phyloP scores from a whole-genome alignment of 2,888 invertebrate genomes.

The Eudasyphora cyanicolor region DNA sequence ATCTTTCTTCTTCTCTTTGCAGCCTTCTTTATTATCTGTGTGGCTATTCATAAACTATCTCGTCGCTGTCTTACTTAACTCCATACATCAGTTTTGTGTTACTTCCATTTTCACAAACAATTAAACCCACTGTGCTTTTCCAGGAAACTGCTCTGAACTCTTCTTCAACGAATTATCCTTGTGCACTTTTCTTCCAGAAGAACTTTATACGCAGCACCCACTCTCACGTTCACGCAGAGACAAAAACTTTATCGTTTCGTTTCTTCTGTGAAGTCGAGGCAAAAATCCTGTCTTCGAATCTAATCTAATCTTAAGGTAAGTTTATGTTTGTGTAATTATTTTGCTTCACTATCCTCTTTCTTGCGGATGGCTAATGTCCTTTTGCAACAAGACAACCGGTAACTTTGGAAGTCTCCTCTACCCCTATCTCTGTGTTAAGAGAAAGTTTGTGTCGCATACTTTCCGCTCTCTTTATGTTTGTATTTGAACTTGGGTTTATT shows the following conservation, averaged over 20 bases:
- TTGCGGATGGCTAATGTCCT: not conserved
- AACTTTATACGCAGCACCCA: constrained; percentile 6
- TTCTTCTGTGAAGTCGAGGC: constrained; percentile 18
- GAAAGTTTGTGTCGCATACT: not conserved
- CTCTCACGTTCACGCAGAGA: constrained; percentile 14
- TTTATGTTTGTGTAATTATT: constrained; percentile 58
- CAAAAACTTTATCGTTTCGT: constrained; percentile 36
- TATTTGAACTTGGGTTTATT: not conserved
- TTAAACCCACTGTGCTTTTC: constrained; percentile 51
- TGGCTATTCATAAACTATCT: constrained; percentile 16
- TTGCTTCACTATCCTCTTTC: not conserved
- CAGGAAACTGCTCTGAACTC: constrained; percentile 17
- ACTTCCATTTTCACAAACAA: constrained; percentile 20
- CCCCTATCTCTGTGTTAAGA: not conserved
- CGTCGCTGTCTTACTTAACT: not conserved
- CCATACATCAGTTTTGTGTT: not conserved
- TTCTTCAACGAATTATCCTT: constrained; percentile 58
- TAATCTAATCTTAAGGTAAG: constrained; percentile 61
- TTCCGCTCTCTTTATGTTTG: not conserved
- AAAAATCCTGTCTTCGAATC: constrained; percentile 47
- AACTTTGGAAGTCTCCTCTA: too few species aligned
- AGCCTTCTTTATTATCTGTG: constrained; percentile 48
- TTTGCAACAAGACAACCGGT: not conserved
- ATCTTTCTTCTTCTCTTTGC: constrained; percentile 38
- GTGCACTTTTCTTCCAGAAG: constrained; percentile 52